Evolutionary conservation across 2,888 invertebrate genomes (phyloP), one percentile per base, ranked within the genome.

Genomic region (Tricholauxania praeusta): DNA sequence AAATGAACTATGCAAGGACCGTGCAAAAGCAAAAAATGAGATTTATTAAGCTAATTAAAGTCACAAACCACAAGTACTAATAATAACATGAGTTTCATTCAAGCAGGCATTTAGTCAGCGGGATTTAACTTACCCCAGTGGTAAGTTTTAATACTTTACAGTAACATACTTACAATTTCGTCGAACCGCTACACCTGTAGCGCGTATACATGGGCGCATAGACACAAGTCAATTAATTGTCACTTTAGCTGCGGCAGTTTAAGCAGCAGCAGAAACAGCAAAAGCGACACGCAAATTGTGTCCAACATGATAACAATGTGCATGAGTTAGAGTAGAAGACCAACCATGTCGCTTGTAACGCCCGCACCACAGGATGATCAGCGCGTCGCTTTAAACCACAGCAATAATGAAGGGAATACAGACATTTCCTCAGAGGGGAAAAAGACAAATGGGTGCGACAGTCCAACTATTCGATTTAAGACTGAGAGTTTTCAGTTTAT

Each of bases 11-110:
- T 15, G 47, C 17, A 22, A 62, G 14, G 17, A 63, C 47, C 17
- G 12, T 28, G 22, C 57, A 28, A 14, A 14, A 8, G 57, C 2
- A 57, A 57, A 57, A 7, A 17, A 39, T 17, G 47, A 49, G 63
- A 63, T 63, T 63, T 63, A 63, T 63, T 48, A 48, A 63, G 48
- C 63, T 63, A 63, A 63, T 63, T 48, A 63, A 48, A 47, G 48
- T 22, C 19, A n/a, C 12, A 47, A 32, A 47, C 62, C 63, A 48
- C 48, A 63, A 48, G 47, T 19, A 63, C 47, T n/a, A 63, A 19
- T 17, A 63, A 47, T 63, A 47, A 47, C 39, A 39, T 17, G 32
- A 39, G 6, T 62, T 62, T 15, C 15, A 62, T 17, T 7, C n/a
- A 39, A 10, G 10, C 39, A 39, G 39, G 1, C 39, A 39, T 7